Conservation (phyloP, 2,113 vertebrate genomes). For the Aldabrachelys gigantea region DNA sequence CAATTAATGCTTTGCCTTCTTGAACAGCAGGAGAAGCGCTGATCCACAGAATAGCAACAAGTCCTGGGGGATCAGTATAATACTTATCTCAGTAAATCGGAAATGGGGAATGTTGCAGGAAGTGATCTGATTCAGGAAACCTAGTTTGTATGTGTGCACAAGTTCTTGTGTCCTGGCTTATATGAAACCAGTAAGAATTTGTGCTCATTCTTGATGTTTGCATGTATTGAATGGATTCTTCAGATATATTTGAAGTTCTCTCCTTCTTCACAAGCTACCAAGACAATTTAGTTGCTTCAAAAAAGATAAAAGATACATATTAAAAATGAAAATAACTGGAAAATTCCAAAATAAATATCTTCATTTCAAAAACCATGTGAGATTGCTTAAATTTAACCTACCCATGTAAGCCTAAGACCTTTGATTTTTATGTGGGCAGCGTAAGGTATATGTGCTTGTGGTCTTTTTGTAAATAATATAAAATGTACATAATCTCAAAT, state of each 20-base stretch:
- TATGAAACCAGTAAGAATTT: neutral
- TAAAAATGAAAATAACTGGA: neutral
- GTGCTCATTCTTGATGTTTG: fast-evolving
- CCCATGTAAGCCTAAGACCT: neutral
- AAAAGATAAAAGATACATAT: neutral
- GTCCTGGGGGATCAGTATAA: neutral
- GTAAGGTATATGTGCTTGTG: neutral
- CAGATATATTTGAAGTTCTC: neutral
- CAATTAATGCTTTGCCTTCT: fast-evolving
- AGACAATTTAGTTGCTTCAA: neutral
- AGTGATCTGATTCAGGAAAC: neutral
- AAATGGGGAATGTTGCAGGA: neutral
- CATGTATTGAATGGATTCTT: neutral
- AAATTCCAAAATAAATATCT: neutral
- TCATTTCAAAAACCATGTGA: neutral
- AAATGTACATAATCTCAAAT: neutral
- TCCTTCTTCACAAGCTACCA: neutral
- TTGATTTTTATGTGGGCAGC: neutral
- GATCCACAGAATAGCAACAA: neutral
- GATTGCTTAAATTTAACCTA: neutral
- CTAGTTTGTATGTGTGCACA: neutral
- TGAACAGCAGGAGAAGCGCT: neutral
- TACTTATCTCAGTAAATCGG: neutral
- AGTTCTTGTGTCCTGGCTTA: neutral
- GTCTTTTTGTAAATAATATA: neutral